Conservation (phyloP, 2,888 invertebrate species). For the Synanthedon andrenaeformis region DNA sequence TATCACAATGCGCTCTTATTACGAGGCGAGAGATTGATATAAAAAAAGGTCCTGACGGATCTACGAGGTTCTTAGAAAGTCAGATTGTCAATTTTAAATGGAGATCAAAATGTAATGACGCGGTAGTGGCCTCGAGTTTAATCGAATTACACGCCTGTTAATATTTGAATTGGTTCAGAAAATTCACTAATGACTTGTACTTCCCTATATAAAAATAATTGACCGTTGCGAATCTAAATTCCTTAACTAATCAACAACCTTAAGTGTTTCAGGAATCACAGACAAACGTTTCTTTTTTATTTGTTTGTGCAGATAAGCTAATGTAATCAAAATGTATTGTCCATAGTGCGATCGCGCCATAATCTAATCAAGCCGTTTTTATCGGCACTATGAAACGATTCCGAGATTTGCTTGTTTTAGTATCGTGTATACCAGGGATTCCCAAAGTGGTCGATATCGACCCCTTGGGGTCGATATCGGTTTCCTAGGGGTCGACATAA, state of each 20-base stretch:
- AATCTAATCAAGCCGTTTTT: background rate
- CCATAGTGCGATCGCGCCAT: background rate
- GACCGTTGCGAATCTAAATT: background rate
- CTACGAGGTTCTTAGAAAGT: slow-evolving; percentile 6
- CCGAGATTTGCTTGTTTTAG: background rate
- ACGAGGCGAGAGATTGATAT: slow-evolving; percentile 6
- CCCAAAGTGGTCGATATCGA: too few relatives aligned
- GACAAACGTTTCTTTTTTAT: too few relatives aligned
- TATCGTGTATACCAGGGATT: background rate
- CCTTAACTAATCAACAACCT: too few relatives aligned
- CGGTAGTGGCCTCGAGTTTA: background rate
- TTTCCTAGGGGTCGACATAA: too few relatives aligned
- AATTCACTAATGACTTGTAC: background rate
- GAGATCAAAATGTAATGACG: background rate
- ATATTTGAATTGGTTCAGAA: background rate
- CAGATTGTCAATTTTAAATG: slow-evolving; percentile 1
- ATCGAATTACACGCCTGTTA: background rate
- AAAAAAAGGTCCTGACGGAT: slow-evolving; percentile 12
- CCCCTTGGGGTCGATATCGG: too few relatives aligned
- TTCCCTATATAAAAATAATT: background rate
- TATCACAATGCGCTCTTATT: background rate
- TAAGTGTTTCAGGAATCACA: too few relatives aligned
- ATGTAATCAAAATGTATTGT: too few relatives aligned
- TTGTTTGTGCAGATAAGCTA: too few relatives aligned
- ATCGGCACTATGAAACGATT: background rate